Base-by-base conservation (phyloP, 2,797 vertebrate genomes). In the Coccyzus lansbergi region DNA sequence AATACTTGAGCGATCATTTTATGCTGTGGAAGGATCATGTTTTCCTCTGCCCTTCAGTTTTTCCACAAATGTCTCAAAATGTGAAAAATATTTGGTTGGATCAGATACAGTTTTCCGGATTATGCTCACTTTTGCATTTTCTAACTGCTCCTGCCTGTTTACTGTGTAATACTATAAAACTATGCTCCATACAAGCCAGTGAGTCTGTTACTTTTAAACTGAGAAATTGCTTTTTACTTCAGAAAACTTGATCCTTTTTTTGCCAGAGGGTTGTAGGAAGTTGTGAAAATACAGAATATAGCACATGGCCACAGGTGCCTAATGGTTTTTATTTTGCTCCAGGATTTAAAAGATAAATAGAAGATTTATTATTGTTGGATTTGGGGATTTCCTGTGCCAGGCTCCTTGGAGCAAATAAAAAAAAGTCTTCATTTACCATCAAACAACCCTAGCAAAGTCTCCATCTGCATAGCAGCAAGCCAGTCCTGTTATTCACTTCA, bases 271-370 rank as follows among this genome's bases (percentile, higher is more conserved):
- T 9, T 58, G 31, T n/a, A 90, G 58, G 55, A 89, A 87, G 49
- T 36, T 62, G 40, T 31, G n/a, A 65, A 94, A 91, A 93, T 42
- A 75, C 0, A 76, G 29, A 75, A 51, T 40, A 40, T 15, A 53
- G 34, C 28, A 25, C 76, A 53, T 14, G 63, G 40, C 40, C 1
- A 2, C 67, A 76, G 15, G 14, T 91, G 55, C 55, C 64, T 92
- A 90, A 82, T 70, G 49, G 16, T 70, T 95, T 95, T 92, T 92
- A 72, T 91, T 96, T 95, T 64, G 24, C 67, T 86, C 10, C 63
- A 80, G 91, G 72, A 92, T 92, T 93, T 88, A 81, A 81, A 95
- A 93, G 84, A 91, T 72, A 92, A 95, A 94, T 31, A 92, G 42
- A 71, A 85, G 79, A 82, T 93, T 92, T 94, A 95, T 93, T 96